These are phyloP conservation scores for Cantharis lateralis DNA, from an alignment of 2,888 invertebrate genomes.

Conservation along the genomic window DNA sequence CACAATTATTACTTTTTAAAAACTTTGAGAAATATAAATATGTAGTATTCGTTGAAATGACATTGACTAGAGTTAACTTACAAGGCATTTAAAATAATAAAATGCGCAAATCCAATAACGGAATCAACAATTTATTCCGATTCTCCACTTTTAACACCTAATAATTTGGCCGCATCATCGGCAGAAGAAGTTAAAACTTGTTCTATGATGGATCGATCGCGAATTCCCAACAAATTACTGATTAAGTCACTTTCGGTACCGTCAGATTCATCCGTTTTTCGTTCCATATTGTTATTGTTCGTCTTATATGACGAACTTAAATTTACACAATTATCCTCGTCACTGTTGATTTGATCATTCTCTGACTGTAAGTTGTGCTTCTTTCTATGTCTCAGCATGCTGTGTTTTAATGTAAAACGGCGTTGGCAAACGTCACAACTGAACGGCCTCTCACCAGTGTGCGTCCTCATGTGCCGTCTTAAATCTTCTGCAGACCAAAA, in stretches of 20 bases:
- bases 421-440: conserved; percentile 88
- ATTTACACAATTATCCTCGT: conserved; percentile 49
- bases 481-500: conserved; percentile 96
- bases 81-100: background rate
- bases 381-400: conserved; percentile 91
- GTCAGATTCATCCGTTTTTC: conserved; percentile 55
- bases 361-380: conserved; percentile 71
- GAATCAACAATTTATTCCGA: conserved; percentile 21
- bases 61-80: background rate
- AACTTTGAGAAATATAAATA: background rate
- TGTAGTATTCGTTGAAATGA: conserved; percentile 1
- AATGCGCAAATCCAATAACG: background rate
- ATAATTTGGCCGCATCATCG: conserved; percentile 86
- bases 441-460: conserved; percentile 90
- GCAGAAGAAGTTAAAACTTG: conserved; percentile 80
- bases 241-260: conserved; percentile 75
- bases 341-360: conserved; percentile 57
- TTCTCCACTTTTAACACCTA: conserved; percentile 70
- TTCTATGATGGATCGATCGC: conserved; percentile 84
- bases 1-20: background rate
- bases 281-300: conserved; percentile 57
- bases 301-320: conserved; percentile 26
- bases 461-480: conserved; percentile 91
- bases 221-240: conserved; percentile 86
- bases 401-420: conserved; percentile 90